Percentiles rank a stretch among this genome's conserved stretches.
These are phyloP conservation scores for Temnothorax unifasciatus DNA, from an alignment of 2,888 invertebrate species.

Conservation along the genomic window DNA sequence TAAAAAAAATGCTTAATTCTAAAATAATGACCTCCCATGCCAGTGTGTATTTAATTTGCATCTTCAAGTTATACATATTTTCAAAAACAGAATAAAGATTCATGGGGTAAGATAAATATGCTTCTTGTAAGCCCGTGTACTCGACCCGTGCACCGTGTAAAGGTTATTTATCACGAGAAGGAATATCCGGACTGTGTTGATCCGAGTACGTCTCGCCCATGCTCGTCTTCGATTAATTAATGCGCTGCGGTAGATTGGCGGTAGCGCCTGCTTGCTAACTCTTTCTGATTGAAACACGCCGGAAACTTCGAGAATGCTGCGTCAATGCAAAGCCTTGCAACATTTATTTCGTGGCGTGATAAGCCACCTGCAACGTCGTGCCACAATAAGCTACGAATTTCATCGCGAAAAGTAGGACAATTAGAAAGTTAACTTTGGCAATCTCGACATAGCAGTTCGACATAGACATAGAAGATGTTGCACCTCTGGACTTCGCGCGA, in stretches of 20 bases:
- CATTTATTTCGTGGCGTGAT: constrained; percentile 14
- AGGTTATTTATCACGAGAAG: neutral
- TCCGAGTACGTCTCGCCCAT: neutral
- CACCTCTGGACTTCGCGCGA: neutral
- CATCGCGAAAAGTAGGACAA: constrained; percentile 61
- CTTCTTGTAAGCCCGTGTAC: neutral
- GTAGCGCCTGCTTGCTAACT: neutral
- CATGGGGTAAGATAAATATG: neutral
- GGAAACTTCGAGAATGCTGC: neutral
- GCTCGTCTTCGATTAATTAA: constrained; percentile 34
- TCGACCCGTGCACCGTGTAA: neutral
- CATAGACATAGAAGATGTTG: neutral
- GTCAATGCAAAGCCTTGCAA: constrained; percentile 12
- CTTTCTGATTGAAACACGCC: constrained; percentile 21
- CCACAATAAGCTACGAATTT: constrained; percentile 28
- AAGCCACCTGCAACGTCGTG: neutral
- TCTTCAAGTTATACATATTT: neutral
- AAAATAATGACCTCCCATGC: neutral
- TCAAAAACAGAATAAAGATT: constrained; percentile 10
- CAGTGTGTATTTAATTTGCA: constrained; percentile 7
- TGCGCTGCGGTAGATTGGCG: neutral
- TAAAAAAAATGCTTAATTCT: neutral
- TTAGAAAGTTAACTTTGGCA: constrained; percentile 50
- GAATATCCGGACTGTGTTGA: neutral
- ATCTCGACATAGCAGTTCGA: constrained; percentile 11